phyloP scores from a whole-genome alignment of 1,140 invertebrate genomes.

The Danaus plexippus region DNA sequence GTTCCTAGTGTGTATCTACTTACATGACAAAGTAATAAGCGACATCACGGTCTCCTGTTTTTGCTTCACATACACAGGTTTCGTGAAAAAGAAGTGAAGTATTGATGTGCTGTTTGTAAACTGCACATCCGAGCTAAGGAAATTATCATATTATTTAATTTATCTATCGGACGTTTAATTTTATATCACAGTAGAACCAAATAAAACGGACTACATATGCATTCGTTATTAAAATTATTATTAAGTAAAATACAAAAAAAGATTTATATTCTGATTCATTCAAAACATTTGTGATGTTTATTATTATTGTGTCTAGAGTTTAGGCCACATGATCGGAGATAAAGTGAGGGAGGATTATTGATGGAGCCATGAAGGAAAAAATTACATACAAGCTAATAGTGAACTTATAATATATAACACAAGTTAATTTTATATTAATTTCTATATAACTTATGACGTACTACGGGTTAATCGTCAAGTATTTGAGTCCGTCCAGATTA shows the following conservation, averaged over 20 bases:
- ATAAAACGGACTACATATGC: no score
- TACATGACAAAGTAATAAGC: constrained; percentile 43
- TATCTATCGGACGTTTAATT: not conserved
- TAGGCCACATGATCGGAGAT: no score
- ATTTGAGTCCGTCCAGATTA: constrained; percentile 35
- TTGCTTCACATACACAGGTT: constrained; percentile 35
- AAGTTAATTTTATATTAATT: no score
- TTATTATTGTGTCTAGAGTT: no score
- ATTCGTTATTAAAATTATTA: no score
- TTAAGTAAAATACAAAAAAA: no score
- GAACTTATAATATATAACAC: not conserved
- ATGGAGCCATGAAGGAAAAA: no score
- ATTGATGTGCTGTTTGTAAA: constrained; percentile 39
- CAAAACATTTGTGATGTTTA: no score
- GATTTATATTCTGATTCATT: no score
- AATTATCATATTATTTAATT: not conserved
- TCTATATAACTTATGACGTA: constrained; percentile 23
- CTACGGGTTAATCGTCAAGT: constrained; percentile 32
- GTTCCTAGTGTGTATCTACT: constrained; percentile 12
- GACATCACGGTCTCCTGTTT: constrained; percentile 61
- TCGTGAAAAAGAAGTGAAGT: constrained; percentile 39
- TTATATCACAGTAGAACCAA: no score
- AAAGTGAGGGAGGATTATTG: no score
- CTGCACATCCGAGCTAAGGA: constrained; percentile 27
- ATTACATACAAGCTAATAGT: no score